Evolutionary conservation across 2,888 invertebrate species (phyloP).

Genomic region (Cloeon dipterum): DNA sequence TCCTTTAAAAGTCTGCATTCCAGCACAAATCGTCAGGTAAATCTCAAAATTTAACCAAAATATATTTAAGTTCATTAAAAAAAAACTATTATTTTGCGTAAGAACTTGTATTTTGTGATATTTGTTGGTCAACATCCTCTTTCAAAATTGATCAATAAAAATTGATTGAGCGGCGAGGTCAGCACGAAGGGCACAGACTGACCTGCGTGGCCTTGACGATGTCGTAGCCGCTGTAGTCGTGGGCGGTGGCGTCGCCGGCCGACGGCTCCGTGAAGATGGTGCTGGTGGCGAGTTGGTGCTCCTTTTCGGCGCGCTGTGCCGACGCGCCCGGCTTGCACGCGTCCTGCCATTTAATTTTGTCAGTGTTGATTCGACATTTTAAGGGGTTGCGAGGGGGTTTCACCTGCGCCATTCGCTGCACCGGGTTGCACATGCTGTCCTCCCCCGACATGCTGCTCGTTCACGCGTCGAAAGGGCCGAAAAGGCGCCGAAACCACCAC

Average conservation of each 20-base stretch:
- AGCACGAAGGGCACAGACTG: no score
- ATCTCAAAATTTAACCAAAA: constrained; percentile 3
- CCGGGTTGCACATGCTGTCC: constrained; percentile 7
- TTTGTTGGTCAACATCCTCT: no score
- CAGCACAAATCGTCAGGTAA: no score
- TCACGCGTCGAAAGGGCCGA: no score
- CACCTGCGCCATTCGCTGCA: constrained; percentile 9
- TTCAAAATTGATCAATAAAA: no score
- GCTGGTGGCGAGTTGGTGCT: constrained; percentile 6
- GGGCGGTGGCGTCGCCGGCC: constrained; percentile 14
- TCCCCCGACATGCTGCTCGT: no score
- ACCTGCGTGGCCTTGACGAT: constrained; percentile 88
- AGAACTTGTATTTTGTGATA: no score
- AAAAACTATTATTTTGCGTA: not conserved
- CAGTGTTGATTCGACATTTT: not conserved
- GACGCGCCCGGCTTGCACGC: constrained; percentile 8
- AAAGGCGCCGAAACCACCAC: no score
- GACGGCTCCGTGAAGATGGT: constrained; percentile 14
- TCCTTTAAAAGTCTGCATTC: no score
- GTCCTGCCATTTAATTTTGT: no score
- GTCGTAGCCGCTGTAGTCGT: constrained; percentile 63
- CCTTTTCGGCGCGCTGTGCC: constrained; percentile 7
- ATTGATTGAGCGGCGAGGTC: no score
- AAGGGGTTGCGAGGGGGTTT: not conserved
- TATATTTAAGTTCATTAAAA: not conserved